Base-by-base conservation (phyloP, 2,113 vertebrate species). In the Regulus satrapa region DNA sequence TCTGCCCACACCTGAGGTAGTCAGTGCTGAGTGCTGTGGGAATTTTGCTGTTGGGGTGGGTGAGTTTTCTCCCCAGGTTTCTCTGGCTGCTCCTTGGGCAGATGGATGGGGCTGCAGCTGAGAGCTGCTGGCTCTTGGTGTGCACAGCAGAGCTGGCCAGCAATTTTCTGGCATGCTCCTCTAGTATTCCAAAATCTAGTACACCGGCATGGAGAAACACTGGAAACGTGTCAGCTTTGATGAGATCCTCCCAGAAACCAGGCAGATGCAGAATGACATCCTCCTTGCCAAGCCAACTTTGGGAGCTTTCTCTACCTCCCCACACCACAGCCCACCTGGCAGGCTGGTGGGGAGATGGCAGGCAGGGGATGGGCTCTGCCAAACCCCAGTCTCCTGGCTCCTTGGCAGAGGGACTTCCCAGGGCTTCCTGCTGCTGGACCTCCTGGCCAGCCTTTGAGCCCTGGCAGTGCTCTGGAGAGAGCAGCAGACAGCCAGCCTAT, bases 1-100 rank as follows among this genome's bases (percentile, higher is more conserved):
- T 0, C 54, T 74, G 72, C 45, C 45, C 51, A 36, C 3, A 2
- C 58, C 24, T 43, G 49, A 85, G 31, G 51, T n/a, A n/a, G 18
- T 23, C 43, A 5, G n/a, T 26, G 45, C 63, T 56, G 56, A 64
- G 9, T 36, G 46, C 48, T 10, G 18, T 29, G 34, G 45, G 48
- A 40, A 8, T 1, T 3, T 24, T n/a, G 32, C 49, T 82, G 4
- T 62, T 0, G 0, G 18, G 9, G 20, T 25, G 29, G 24, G 34
- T 49, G 52, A 51, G 13, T 62, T 94, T 82, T 8, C 29, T 46
- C 38, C 24, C 34, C 32, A 9, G n/a, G 34, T 77, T 82, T 54
- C 85, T 76, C 45, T 61, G 67, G 31, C 31, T 68, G 58, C 31
- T 75, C 23, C 3, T 29, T 24, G 43, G 54, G 74, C 81, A 74